Evolutionary conservation across 2,113 vertebrate species (phyloP).

Genomic region (Phylloscopus trochilus): DNA sequence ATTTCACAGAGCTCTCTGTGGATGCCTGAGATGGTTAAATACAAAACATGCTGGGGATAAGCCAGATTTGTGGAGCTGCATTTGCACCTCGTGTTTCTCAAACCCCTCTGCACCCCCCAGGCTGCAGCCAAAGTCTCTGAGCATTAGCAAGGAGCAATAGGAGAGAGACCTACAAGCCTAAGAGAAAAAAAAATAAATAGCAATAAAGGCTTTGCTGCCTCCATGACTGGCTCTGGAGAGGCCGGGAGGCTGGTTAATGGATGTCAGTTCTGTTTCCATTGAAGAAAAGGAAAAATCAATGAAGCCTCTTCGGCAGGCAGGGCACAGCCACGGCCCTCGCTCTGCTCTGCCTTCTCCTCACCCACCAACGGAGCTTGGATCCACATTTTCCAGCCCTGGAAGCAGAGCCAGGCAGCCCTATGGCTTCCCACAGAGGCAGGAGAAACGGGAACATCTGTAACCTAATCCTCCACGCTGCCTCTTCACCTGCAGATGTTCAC

Average conservation of each 20-base stretch:
- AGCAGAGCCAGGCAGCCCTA: not conserved
- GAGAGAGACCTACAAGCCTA: not conserved
- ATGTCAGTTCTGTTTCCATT: constrained; percentile 57
- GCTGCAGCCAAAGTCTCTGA: not conserved
- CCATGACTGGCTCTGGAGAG: not conserved
- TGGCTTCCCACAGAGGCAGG: not conserved
- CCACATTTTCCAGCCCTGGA: not conserved
- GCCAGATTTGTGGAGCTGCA: not conserved
- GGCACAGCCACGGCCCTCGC: not conserved
- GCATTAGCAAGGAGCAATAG: not conserved
- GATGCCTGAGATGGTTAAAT: not conserved
- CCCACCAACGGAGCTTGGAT: not conserved
- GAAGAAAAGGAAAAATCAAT: constrained; percentile 74
- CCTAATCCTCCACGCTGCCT: not conserved
- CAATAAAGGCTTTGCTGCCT: not conserved
- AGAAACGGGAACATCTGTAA: not conserved
- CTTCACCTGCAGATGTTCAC: not conserved
- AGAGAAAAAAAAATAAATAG: not conserved
- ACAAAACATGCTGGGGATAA: not conserved
- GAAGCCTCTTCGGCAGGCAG: constrained; percentile 61
- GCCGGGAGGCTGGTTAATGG: constrained; percentile 47
- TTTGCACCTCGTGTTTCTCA: not conserved
- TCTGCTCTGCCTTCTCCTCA: not conserved
- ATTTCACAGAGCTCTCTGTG: not conserved
- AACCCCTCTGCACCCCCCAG: not conserved